A percentile compares a stretch with the other conserved stretches of the same genome.
These are phyloP conservation scores for Diorhabda sublineata DNA, from an alignment of 1,140 invertebrate species.

Conservation along the genomic window DNA sequence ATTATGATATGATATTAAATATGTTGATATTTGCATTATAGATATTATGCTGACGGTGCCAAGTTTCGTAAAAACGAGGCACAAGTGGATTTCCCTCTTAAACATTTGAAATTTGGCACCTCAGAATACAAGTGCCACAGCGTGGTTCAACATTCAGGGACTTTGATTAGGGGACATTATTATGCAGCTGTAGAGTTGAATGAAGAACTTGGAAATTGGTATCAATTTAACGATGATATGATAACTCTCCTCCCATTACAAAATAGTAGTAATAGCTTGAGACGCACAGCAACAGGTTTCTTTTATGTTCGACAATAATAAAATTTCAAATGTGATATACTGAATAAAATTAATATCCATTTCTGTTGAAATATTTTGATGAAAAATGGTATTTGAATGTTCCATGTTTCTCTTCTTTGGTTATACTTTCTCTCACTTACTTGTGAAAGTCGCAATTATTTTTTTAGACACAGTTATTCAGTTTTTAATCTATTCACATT, in stretches of 20 bases:
- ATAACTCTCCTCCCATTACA: not conserved
- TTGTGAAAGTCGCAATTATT: too few relatives aligned
- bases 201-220: not conserved
- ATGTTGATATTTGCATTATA: not conserved
- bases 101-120: slow-evolving; percentile 4
- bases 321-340: too few relatives aligned
- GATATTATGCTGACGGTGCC: not conserved
- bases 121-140: slow-evolving; percentile 7
- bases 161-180: slow-evolving; percentile 1
- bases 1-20: not conserved
- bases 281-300: slow-evolving; percentile 1
- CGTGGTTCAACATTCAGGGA: slow-evolving; percentile 6
- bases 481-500: too few relatives aligned
- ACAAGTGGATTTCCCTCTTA: slow-evolving; percentile 4
- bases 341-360: too few relatives aligned
- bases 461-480: too few relatives aligned
- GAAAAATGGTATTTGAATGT: too few relatives aligned
- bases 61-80: not conserved
- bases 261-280: not conserved
- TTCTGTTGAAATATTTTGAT: too few relatives aligned
- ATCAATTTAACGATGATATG: slow-evolving; percentile 7
- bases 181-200: slow-evolving; percentile 4
- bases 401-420: too few relatives aligned
- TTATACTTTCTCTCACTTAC: too few relatives aligned
- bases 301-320: not conserved